Base-by-base conservation (phyloP, 1,140 invertebrate species). In the Micrasema longulum region DNA sequence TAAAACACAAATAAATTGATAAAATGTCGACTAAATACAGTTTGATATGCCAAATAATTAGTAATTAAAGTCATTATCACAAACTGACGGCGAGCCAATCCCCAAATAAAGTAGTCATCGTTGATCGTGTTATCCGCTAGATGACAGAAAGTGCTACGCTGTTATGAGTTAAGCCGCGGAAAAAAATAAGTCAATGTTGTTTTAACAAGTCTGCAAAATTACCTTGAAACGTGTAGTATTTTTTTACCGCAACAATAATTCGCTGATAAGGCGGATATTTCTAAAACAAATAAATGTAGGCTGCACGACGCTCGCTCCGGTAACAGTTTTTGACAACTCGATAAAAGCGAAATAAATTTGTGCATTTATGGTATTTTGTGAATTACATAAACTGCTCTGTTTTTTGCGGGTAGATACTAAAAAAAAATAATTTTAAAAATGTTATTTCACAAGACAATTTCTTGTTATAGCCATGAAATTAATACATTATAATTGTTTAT, bases 21-120 rank as follows among this genome's bases (percentile, higher is more conserved):
- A 31, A 2, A 31, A 16, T 47, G n/a, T 14, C 5, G 43, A 47
- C 20, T 22, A 53, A 63, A 12, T 10, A 63, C 31, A n/a, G 18
- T 14, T 38, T 16, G 41, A 23, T 38, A 20, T 38, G 2, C 47
- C 11, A 23, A 31, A 43, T 16, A 35, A 14, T 47, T 47, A 2
- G 16, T 31, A 38, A 9, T 75, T 68, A 76, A 47, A 75, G 76
- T 65, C 9, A 71, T 64, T 18, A 64, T 47, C 41, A 66, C 26
- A 36, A 41, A 53, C 50, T 67, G 35, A 67, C 65, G 16, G 16
- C 12, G 14, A 53, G 50, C 65, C 65, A 67, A 38, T 55, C 36
- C 16, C 65, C 47, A 23, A 67, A 55, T 41, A 53, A 41, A 41
- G 65, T 67, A 14, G 20, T 53, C 65, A 67, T 67, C 38, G 23